Percentiles rank a stretch among this genome's conserved stretches.
Evolutionary conservation across 2,113 vertebrate species (phyloP).

Genomic region (Entelurus aequoreus): DNA sequence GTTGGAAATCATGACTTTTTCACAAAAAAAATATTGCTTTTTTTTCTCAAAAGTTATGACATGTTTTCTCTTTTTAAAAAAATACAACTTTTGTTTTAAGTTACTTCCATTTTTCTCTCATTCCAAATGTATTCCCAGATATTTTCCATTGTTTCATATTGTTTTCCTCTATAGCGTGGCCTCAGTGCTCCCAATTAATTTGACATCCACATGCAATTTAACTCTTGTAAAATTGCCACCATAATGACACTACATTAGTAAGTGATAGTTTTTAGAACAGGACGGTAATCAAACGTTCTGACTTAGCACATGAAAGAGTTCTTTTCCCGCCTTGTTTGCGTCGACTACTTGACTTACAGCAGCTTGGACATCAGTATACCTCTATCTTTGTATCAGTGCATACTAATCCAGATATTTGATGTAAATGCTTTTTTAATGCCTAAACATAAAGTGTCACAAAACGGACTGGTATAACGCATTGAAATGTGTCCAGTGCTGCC

Average conservation of each 20-base stretch:
- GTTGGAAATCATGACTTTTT: too few relatives aligned
- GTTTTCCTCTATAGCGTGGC: too few relatives aligned
- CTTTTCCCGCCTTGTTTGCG: constrained; percentile 4
- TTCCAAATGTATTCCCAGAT: too few relatives aligned
- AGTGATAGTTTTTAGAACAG: neutral
- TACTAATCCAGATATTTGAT: constrained; percentile 44
- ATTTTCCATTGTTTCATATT: too few relatives aligned
- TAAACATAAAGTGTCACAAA: constrained; percentile 30
- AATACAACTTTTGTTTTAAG: too few relatives aligned
- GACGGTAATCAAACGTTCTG: neutral
- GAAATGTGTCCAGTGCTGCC: constrained; percentile 46
- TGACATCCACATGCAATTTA: neutral
- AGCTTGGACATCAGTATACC: constrained; percentile 42
- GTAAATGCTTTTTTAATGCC: constrained; percentile 36
- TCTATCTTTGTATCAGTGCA: constrained; percentile 46
- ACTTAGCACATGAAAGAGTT: neutral
- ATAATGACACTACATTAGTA: too few relatives aligned
- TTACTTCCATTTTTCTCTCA: too few relatives aligned
- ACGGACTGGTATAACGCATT: constrained; percentile 33
- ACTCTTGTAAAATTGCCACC: too few relatives aligned
- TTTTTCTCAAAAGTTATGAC: too few relatives aligned
- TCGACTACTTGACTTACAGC: constrained; percentile 41
- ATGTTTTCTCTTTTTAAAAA: too few relatives aligned
- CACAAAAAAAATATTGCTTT: too few relatives aligned
- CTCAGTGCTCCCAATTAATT: too few relatives aligned